Percentiles rank a stretch among this genome's conserved stretches.
These are phyloP conservation scores for Acanthoscelides obtectus DNA, from an alignment of 2,888 invertebrate genomes.

Conservation along the genomic window DNA sequence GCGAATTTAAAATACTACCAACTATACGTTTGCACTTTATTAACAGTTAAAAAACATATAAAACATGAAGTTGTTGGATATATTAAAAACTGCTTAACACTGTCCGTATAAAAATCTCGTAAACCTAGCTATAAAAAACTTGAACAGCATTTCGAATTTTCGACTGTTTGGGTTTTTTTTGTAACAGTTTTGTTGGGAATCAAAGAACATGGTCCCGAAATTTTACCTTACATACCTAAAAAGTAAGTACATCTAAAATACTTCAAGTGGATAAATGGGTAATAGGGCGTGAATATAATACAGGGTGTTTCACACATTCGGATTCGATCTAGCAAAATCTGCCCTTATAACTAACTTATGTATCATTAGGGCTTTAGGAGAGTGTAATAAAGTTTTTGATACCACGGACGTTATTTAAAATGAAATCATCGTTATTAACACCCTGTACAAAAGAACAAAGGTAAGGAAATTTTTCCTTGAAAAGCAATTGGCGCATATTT, in stretches of 20 bases:
- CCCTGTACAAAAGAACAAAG: too few species aligned
- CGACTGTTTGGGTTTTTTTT: slow-evolving; percentile 17
- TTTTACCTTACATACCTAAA: slow-evolving; percentile 12
- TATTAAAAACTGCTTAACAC: background rate
- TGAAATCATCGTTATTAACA: too few species aligned
- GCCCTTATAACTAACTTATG: too few species aligned
- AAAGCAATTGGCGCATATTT: background rate
- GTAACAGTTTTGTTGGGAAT: background rate
- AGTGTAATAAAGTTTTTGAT: too few species aligned
- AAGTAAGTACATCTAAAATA: slow-evolving; percentile 5
- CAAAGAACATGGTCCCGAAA: slow-evolving; percentile 26
- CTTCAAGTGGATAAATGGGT: slow-evolving; percentile 23
- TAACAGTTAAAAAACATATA: background rate
- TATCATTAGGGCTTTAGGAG: too few species aligned
- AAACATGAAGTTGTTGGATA: background rate
- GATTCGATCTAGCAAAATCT: too few species aligned
- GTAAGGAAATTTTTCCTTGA: background rate
- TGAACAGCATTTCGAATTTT: slow-evolving; percentile 31
- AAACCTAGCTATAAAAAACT: slow-evolving; percentile 15
- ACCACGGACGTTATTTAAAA: too few species aligned
- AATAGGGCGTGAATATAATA: slow-evolving; percentile 20
- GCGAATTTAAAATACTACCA: background rate
- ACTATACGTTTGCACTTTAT: background rate
- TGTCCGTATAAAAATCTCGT: slow-evolving; percentile 9
- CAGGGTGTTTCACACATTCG: background rate